Evolutionary conservation across 2,113 vertebrate genomes (phyloP), one percentile per base, ranked within the genome.

Genomic region (Tragelaphus buxtoni): DNA sequence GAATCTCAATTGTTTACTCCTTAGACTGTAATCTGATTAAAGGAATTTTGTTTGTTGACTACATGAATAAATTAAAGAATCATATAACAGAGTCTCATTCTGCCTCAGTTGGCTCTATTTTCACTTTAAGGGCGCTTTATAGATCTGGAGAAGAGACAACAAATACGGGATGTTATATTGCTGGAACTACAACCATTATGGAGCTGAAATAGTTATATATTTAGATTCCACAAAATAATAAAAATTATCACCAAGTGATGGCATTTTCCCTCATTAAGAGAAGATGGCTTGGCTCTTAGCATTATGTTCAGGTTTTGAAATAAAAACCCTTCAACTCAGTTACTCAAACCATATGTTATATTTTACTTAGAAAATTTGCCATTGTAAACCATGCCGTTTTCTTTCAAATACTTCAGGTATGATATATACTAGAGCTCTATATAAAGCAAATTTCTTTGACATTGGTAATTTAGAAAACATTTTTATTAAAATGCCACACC

Each of bases 401-500:
- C 63, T 88, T 97, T 80, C 91, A 32, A 87, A 47, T 85, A 60
- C 13, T 87, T 95, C 83, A 97, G 74, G 95, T 96, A 17, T 53
- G 81, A 93, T 88, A 58, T 47, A 95, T 24, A 49, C 79, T 81
- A 63, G 56, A 92, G 10, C 35, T 96, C 56, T 94, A 30, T 55
- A 60, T 42, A 97, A 87, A 97, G 28, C 80, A 97, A 93, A 97
- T 93, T 30, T 92, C 90, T 97, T 77, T 96, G 97, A 95, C 97
- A 97, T 45, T 61, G 55, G 82, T 90, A 92, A 97, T 93, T 87
- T 90, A 83, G 82, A 89, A 93, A 93, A 90, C 42, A 20, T 32
- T 88, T 95, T 91, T 69, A 83, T 86, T 45, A 94, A 95, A 91
- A 87, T 85, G 83, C 80, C 84, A 95, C 35, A 87, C 7, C 10